phyloP scores from a whole-genome alignment of 2,797 vertebrate species.

The Cirrhinus molitorella region DNA sequence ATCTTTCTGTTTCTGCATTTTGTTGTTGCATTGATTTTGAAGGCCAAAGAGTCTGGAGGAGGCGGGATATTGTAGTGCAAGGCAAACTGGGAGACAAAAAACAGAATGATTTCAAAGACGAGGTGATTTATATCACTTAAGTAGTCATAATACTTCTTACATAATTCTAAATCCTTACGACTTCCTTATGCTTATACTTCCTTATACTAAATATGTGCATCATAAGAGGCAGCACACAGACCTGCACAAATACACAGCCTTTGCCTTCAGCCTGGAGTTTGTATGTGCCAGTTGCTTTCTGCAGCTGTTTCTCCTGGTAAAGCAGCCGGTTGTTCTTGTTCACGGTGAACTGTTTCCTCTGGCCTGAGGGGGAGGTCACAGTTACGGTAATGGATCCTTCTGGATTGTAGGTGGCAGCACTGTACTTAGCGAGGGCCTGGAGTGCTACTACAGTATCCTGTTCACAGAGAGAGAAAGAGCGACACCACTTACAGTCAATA shows the following conservation, averaged over 20 bases:
- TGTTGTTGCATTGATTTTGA: constrained; percentile 66
- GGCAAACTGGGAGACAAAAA: constrained; percentile 71
- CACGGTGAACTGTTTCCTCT: constrained; percentile 73
- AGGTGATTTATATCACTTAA: neutral
- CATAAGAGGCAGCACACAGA: constrained; percentile 57
- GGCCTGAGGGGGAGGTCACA: constrained; percentile 73
- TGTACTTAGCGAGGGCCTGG: constrained; percentile 86
- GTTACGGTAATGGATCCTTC: constrained; percentile 74
- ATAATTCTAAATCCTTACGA: neutral
- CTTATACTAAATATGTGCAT: neutral
- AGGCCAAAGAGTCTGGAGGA: constrained; percentile 71
- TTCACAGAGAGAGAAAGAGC: neutral
- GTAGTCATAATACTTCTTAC: neutral
- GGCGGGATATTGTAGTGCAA: constrained; percentile 79
- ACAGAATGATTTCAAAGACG: neutral
- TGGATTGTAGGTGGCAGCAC: constrained; percentile 75
- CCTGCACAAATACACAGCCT: constrained; percentile 86
- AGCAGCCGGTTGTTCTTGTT: constrained; percentile 82
- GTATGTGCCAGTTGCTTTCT: constrained; percentile 74
- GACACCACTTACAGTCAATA: neutral
- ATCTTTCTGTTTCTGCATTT: constrained; percentile 62
- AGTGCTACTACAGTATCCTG: constrained; percentile 91
- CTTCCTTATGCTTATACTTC: neutral
- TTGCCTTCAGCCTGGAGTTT: constrained; percentile 73
- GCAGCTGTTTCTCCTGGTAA: constrained; percentile 80